These are phyloP conservation scores for Temnothorax longispinosus DNA, from an alignment of 1,140 invertebrate species.

Conservation along the genomic window DNA sequence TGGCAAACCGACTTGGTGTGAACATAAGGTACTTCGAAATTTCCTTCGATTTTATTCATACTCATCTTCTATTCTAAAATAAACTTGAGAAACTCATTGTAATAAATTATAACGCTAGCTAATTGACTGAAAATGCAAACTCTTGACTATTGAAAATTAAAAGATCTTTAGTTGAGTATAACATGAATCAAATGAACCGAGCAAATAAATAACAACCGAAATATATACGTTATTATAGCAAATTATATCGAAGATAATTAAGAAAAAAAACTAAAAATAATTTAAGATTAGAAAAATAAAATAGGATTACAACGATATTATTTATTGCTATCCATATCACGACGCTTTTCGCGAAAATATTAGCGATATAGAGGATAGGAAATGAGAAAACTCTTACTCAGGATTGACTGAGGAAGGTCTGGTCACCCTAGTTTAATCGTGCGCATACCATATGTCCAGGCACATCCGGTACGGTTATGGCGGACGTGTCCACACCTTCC, in stretches of 20 bases:
- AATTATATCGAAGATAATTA: background rate
- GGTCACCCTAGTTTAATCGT: slow-evolving; percentile 67
- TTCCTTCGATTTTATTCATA: background rate
- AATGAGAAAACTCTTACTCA: slow-evolving; percentile 56
- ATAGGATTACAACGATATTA: background rate
- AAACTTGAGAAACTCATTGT: slow-evolving; percentile 4
- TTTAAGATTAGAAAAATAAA: background rate
- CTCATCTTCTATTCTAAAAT: background rate
- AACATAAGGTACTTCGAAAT: slow-evolving; percentile 16
- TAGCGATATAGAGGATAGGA: slow-evolving; percentile 10
- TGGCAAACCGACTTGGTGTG: background rate
- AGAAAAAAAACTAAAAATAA: background rate
- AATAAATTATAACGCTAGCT: background rate
- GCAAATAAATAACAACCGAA: background rate
- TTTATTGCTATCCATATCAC: background rate
- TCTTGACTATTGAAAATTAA: background rate
- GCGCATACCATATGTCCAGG: slow-evolving; percentile 69
- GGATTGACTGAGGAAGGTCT: slow-evolving; percentile 41
- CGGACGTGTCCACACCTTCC: slow-evolving; percentile 58
- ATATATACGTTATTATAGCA: background rate
- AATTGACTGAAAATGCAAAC: background rate
- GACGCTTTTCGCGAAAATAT: background rate
- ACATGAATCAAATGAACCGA: background rate
- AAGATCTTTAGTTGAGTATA: background rate
- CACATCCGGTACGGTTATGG: slow-evolving; percentile 69